Evolutionary conservation across 2,888 invertebrate genomes (phyloP), one percentile per base, ranked within the genome.

Genomic region (Piscicola geometra): DNA sequence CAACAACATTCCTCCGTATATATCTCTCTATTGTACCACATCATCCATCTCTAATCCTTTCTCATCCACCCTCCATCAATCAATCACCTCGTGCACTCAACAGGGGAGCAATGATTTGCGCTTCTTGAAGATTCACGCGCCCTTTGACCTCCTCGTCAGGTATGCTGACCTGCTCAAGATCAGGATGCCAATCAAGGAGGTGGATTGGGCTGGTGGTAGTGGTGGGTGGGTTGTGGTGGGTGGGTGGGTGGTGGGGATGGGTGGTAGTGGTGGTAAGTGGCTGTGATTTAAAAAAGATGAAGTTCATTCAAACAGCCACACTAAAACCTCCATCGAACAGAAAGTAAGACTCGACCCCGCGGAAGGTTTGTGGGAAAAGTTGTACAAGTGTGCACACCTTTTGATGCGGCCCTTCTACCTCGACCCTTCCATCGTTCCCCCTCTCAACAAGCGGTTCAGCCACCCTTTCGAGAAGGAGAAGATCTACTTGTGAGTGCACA

Each of bases 151-250:
- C 5, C 86, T 95, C 72, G 89, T 91, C 80, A 89, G 93, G 81
- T 95, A 95, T 86, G 90, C 93, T 78, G 96, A 96, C 86, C 92
- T 94, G 82, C 88, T 95, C 81, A 94, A 95, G 85, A 88, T 95
- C 33, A 89, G 93, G 83, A 91, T 95, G 91, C 94, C 95, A 1
- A 95, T 96, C 93, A 93, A 91, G 88, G 91, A 91, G 88, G 90
- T 92, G 32, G 35, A 32, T 36, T 35, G 15, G 12, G 35, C 30
- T n/a, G n/a, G n/a, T n/a, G n/a, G n/a, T n/a, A n/a, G n/a, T n/a
- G n/a, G n/a, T n/a, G n/a, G n/a, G n/a, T n/a, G n/a, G n/a, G n/a
- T n/a, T n/a, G n/a, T n/a, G n/a, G n/a, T n/a, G n/a, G n/a, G 52
- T 52, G 21, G n/a, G n/a, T n/a, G n/a, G n/a, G n/a, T n/a, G n/a